These are phyloP conservation scores for Cryptocheilus praepositus DNA, from an alignment of 2,888 invertebrate species.

Conservation along the genomic window DNA sequence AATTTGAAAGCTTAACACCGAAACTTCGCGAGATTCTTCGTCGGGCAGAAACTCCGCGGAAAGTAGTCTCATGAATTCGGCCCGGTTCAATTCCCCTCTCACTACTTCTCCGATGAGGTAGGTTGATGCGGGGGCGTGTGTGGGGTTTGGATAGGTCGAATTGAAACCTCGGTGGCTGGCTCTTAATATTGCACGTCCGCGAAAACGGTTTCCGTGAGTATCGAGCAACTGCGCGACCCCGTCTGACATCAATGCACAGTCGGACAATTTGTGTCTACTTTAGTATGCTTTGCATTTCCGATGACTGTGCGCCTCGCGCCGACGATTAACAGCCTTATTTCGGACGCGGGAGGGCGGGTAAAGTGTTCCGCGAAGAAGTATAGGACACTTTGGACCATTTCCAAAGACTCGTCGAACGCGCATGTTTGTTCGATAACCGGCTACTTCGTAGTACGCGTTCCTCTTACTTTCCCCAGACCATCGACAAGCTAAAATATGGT, in stretches of 20 bases:
- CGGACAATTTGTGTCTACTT: conserved; percentile 37
- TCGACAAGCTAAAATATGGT: no score
- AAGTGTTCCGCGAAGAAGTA: not conserved
- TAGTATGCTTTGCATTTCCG: conserved; percentile 30
- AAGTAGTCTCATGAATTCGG: conserved; percentile 53
- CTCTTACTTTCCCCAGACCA: no score
- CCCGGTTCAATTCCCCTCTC: conserved; percentile 33
- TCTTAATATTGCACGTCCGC: conserved; percentile 45
- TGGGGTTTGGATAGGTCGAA: conserved; percentile 1
- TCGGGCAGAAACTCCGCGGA: conserved; percentile 31
- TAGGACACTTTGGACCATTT: conserved; percentile 1
- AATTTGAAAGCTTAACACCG: conserved; percentile 43
- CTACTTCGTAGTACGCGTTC: no score
- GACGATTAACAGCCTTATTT: conserved; percentile 10
- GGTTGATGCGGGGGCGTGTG: not conserved
- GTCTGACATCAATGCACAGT: conserved; percentile 11
- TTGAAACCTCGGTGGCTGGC: conserved; percentile 21
- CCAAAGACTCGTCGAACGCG: not conserved
- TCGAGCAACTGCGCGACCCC: conserved; percentile 21
- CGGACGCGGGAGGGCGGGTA: not conserved
- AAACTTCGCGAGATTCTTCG: conserved; percentile 40
- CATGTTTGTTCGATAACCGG: no score
- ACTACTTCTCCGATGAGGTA: no score
- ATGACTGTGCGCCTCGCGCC: conserved; percentile 13
- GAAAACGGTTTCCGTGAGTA: conserved; percentile 42